Evolutionary conservation across 2,797 vertebrate species (phyloP).

Genomic region (Poeciliopsis gracilis): DNA sequence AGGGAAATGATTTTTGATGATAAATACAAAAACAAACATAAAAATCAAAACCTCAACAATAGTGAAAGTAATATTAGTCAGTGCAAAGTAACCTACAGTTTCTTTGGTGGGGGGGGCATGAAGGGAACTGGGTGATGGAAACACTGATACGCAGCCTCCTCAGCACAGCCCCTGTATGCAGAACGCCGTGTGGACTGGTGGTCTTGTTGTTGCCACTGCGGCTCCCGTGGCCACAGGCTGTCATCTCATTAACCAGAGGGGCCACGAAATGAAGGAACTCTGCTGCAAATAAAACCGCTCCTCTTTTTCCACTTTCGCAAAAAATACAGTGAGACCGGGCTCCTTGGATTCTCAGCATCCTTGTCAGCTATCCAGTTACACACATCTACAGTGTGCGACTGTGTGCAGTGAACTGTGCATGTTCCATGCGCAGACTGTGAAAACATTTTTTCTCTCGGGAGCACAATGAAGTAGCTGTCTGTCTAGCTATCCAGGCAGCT

Average conservation of each 20-base stretch:
- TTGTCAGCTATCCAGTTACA: conserved; percentile 25
- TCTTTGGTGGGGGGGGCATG: too few species aligned
- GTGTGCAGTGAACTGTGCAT: conserved; percentile 39
- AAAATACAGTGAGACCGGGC: conserved; percentile 2
- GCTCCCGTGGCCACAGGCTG: neutral
- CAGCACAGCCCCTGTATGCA: too few species aligned
- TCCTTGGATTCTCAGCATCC: conserved; percentile 23
- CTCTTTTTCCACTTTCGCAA: neutral
- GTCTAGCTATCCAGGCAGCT: conserved; percentile 43
- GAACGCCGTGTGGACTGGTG: neutral
- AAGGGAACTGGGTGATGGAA: too few species aligned
- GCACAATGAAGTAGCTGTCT: conserved; percentile 60
- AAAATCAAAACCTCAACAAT: too few species aligned
- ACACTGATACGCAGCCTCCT: too few species aligned
- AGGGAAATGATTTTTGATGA: too few species aligned
- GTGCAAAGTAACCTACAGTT: too few species aligned
- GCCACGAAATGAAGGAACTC: neutral
- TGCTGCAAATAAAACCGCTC: neutral
- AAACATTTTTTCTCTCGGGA: conserved; percentile 55
- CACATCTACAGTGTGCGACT: conserved; percentile 22
- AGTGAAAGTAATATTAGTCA: too few species aligned
- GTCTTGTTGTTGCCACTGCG: neutral
- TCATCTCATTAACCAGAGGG: neutral
- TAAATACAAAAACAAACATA: too few species aligned
- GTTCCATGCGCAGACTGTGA: conserved; percentile 52